These are phyloP conservation scores for Heterodera carotae DNA, from an alignment of 1,140 invertebrate species.

Conservation along the genomic window DNA sequence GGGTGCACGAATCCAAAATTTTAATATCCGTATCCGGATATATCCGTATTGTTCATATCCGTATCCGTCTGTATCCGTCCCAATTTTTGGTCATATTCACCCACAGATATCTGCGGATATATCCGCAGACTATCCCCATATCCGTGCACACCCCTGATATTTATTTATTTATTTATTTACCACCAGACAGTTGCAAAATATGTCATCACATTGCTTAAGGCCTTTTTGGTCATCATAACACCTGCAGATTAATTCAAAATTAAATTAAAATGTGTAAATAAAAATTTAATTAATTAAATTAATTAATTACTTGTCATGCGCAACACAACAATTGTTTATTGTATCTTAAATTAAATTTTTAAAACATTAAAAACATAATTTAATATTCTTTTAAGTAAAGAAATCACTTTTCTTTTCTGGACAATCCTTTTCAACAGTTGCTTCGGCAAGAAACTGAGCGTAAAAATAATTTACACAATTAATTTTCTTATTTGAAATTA, in stretches of 20 bases:
- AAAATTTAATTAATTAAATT: not conserved
- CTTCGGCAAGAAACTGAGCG: conserved; percentile 9
- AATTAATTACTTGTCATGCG: conserved; percentile 19
- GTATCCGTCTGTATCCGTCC: too few species aligned
- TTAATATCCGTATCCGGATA: too few species aligned
- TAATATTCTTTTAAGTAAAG: not conserved
- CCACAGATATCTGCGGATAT: too few species aligned
- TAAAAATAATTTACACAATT: not conserved
- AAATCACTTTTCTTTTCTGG: conserved; percentile 16
- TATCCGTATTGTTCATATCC: too few species aligned
- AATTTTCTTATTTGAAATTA: too few species aligned
- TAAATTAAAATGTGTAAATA: not conserved
- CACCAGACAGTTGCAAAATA: conserved; percentile 26
- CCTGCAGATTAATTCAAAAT: not conserved
- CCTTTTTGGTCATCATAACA: conserved; percentile 34
- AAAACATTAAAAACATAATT: not conserved
- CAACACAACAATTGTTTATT: conserved; percentile 32
- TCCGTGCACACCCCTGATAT: too few species aligned
- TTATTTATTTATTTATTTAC: conserved; percentile 6
- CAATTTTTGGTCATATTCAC: too few species aligned
- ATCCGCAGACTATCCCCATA: too few species aligned
- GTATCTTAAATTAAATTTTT: conserved; percentile 10
- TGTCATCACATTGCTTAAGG: conserved; percentile 35
- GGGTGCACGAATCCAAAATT: too few species aligned
- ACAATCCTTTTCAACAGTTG: not conserved